Evolutionary conservation across 2,113 vertebrate species (phyloP), one percentile per base, ranked within the genome.

Genomic region (Daboia siamensis): DNA sequence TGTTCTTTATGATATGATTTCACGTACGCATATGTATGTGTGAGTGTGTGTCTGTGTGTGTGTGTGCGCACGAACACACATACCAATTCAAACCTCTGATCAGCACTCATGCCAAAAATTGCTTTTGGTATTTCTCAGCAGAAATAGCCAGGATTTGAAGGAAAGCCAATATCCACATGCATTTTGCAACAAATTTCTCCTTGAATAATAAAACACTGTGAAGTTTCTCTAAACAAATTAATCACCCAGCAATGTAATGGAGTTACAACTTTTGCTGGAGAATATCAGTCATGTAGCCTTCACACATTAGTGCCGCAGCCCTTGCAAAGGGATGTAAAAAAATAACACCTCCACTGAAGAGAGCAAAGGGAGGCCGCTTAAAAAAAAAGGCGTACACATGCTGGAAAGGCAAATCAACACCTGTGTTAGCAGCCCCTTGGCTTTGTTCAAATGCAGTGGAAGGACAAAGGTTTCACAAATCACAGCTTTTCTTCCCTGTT

Each of bases 61-160:
- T 57, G 20, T 57, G 26, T 29, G 10, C 12, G 1, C 13, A 64
- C 9, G 4, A 52, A 15, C 2, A 44, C 51, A 29, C 9, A 46
- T 44, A 39, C 17, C n/a, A 39, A 80, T n/a, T 39, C 57, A 64
- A 51, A 54, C 20, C 12, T 44, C 91, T 24, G 29, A 57, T 86
- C 90, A 94, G 87, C 54, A 93, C 93, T 93, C 95, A 95, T 92
- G 87, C 94, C 96, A 94, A 95, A 90, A 95, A 96, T 94, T 95
- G 90, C 91, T 95, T 95, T 95, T 89, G 89, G 89, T 94, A 91
- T 91, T 52, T 89, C 55, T 93, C n/a, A 64, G 24, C n/a, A 89
- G 48, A 89, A 93, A 54, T 24, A 61, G 24, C 55, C 57, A 20
- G 46, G 87, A 85, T 61, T 44, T 86, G 69, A 90, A 89, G 44